Evolutionary conservation across 2,888 invertebrate species (phyloP).

Genomic region (Ophion ellenae): DNA sequence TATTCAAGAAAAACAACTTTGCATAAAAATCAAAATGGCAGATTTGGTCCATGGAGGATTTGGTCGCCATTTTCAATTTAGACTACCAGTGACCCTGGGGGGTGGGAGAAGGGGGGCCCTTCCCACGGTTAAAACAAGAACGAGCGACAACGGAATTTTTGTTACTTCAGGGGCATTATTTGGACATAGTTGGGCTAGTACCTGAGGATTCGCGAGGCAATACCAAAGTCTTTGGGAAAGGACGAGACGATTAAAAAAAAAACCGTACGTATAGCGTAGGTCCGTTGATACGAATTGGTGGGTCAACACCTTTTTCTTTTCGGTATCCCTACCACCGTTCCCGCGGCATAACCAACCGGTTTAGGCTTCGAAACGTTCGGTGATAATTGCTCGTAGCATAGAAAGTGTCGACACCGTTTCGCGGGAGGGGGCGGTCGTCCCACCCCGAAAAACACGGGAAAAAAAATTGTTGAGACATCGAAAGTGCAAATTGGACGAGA

Average conservation of each 20-base stretch:
- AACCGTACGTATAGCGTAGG: background rate
- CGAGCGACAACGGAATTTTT: too few species aligned
- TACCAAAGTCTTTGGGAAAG: slow-evolving; percentile 66
- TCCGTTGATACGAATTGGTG: background rate
- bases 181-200: too few species aligned
- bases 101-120: too few species aligned
- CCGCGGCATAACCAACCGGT: slow-evolving; percentile 31
- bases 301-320: slow-evolving; percentile 15
- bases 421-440: background rate
- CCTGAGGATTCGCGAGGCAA: slow-evolving; percentile 13
- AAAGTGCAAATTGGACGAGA: slow-evolving; percentile 21
- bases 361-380: slow-evolving; percentile 29
- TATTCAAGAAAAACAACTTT: too few species aligned
- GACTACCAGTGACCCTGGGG: too few species aligned
- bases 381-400: slow-evolving; percentile 42
- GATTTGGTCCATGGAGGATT: too few species aligned
- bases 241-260: slow-evolving; percentile 4
- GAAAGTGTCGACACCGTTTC: slow-evolving; percentile 28
- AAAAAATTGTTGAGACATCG: slow-evolving; percentile 10
- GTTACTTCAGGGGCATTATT: too few species aligned
- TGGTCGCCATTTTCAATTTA: too few species aligned
- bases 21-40: too few species aligned
- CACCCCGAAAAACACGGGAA: background rate
- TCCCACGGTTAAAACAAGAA: too few species aligned
- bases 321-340: background rate